These are phyloP conservation scores for Plutomurus gul DNA, from an alignment of 1,140 invertebrate genomes.

Conservation along the genomic window DNA sequence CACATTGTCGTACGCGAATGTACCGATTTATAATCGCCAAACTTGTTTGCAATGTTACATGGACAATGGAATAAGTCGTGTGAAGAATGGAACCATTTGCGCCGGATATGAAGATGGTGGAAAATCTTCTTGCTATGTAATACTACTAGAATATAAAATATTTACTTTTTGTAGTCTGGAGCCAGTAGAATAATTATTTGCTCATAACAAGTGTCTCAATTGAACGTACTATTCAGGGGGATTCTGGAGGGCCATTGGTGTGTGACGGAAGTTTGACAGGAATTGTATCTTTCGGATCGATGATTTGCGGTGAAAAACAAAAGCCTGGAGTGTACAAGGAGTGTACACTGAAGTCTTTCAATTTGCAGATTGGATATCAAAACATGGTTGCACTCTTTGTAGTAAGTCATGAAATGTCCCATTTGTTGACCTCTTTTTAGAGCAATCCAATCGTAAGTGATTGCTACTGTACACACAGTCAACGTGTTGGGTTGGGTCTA, in stretches of 20 bases:
- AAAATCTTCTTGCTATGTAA: conserved; percentile 48
- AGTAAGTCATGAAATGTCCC: background rate
- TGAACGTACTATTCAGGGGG: background rate
- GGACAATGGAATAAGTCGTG: background rate
- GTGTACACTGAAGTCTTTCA: conserved; percentile 31
- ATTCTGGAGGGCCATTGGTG: conserved; percentile 39
- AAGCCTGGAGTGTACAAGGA: conserved; percentile 39
- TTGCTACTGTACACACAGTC: background rate
- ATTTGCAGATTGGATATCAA: background rate
- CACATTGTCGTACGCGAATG: background rate
- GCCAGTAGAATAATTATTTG: too few species aligned
- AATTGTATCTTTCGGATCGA: conserved; percentile 47
- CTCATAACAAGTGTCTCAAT: too few species aligned
- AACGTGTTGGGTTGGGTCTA: too few species aligned
- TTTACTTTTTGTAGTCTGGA: too few species aligned
- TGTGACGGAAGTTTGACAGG: conserved; percentile 46
- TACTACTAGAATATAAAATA: background rate
- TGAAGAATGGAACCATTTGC: conserved; percentile 39
- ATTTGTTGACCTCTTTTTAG: too few species aligned
- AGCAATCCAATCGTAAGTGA: too few species aligned
- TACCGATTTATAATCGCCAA: background rate
- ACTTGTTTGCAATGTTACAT: background rate
- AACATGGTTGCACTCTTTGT: conserved; percentile 6
- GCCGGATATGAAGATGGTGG: conserved; percentile 47
- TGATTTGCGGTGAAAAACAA: conserved; percentile 2